Base-by-base conservation (phyloP, 2,797 vertebrate genomes). In the Cryptoblepharus egeriae region DNA sequence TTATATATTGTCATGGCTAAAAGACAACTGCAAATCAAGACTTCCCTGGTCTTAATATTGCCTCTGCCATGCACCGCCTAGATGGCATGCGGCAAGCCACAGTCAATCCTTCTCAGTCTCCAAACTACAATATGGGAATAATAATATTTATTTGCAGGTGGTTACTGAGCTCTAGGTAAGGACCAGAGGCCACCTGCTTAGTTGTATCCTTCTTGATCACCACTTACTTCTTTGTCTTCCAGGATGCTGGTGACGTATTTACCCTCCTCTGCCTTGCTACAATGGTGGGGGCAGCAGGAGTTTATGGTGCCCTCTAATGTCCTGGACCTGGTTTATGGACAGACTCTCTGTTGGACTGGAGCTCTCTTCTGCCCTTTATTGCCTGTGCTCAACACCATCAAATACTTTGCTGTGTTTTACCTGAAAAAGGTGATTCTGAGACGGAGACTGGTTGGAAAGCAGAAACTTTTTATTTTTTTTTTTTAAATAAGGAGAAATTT, bases 271-370 rank as follows among this genome's bases (percentile, higher is more conserved):
- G 95, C 96, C 0, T 75, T 97, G 88, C 74, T 94, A 37, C 94
- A 94, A 81, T 89, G 90, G 88, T 87, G 96, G 26, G 96, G 97
- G 3, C 95, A 96, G 1, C 97, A 97, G 93, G 97, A 98, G 90
- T 98, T 98, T 89, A 83, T 94, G 67, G 96, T 98, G 58, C 92
- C 97, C 0, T 73, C 94, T 37, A 97, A 97, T 5, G 96, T 98
- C 18, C 95, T 98, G 28, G 96, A 95, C 16, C 94, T 98, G 74
- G 96, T 98, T 80, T 98, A 98, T 9, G 93, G 95, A 57, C 98
- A 98, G 92, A 98, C 97, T 0, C 94, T 98, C 72, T 97, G 97
- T 88, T 98, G 98, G 98, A 94, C 95, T 0, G 98, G 98, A 26
- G 95, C 96, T 72, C 94, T 98, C 26, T 98, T 98, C 94, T 97